phyloP scores from a whole-genome alignment of 2,113 vertebrate genomes.

The Epinephelus fuscoguttatus region DNA sequence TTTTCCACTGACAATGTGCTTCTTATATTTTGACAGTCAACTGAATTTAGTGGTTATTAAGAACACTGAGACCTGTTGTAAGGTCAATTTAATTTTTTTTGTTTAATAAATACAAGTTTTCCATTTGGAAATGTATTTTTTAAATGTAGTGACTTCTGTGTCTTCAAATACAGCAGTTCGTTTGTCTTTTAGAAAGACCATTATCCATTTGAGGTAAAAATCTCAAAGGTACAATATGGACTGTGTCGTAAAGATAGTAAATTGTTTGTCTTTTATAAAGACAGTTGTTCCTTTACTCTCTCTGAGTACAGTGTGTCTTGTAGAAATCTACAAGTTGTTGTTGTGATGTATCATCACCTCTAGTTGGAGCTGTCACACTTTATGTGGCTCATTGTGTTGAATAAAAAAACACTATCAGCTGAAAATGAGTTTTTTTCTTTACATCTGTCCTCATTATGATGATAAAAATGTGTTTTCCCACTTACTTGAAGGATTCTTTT shows the following conservation, averaged over 20 bases:
- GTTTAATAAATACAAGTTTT: neutral
- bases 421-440: conserved; percentile 4
- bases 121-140: neutral
- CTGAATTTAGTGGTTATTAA: neutral
- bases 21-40: neutral
- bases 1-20: neutral
- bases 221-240: neutral
- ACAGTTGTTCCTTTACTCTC: conserved; percentile 38
- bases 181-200: conserved; percentile 53
- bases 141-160: neutral
- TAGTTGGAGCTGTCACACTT: neutral
- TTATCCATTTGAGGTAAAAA: neutral
- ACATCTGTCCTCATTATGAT: conserved; percentile 26
- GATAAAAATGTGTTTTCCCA: too few relatives aligned
- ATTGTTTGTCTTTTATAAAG: conserved; percentile 50
- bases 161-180: neutral
- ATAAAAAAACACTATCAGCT: too few relatives aligned
- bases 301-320: conserved; percentile 39
- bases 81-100: neutral
- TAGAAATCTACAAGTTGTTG: conserved; percentile 37
- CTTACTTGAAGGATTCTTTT: conserved; percentile 30
- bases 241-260: neutral
- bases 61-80: conserved; percentile 26
- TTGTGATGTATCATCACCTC: conserved; percentile 62
- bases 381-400: neutral